Percentiles rank a stretch among this genome's conserved stretches.
Evolutionary conservation across 53 echinoderm and acorn worm genomes (phyloP).

Genomic region (Crossaster papposus): DNA sequence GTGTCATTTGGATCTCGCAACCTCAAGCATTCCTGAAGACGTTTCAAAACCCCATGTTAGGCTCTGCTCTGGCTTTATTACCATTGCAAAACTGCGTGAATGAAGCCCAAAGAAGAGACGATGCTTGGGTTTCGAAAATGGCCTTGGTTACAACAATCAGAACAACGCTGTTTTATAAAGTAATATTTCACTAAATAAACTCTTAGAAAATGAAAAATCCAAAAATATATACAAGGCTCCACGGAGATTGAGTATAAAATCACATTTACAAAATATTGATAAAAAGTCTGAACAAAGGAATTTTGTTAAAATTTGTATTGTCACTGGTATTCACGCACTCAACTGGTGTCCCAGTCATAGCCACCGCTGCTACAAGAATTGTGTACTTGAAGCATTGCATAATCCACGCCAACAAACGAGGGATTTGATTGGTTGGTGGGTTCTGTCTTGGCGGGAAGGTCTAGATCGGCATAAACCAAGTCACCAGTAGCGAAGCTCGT

Average conservation of each 20-base stretch:
- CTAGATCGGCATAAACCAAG: constrained; percentile 73
- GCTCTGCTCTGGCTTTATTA: no score
- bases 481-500: constrained; percentile 12
- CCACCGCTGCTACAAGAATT: neutral
- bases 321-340: neutral
- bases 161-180: no score
- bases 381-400: constrained; percentile 43
- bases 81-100: no score
- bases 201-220: neutral
- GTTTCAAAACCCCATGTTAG: no score
- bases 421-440: neutral
- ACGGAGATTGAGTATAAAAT: neutral
- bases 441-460: constrained; percentile 4
- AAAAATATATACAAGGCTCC: neutral
- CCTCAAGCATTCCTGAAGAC: no score
- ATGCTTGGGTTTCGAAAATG: no score
- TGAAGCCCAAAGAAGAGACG: no score
- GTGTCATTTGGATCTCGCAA: no score
- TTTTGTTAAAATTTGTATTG: neutral
- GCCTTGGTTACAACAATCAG: no score
- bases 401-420: constrained; percentile 57
- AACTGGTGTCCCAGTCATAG: neutral
- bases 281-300: neutral
- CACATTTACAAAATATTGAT: neutral
- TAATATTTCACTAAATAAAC: neutral